Percentiles rank a stretch among this genome's conserved stretches.
These are phyloP conservation scores for Tauraco erythrolophus DNA, from an alignment of 2,113 vertebrate genomes.

Conservation along the genomic window DNA sequence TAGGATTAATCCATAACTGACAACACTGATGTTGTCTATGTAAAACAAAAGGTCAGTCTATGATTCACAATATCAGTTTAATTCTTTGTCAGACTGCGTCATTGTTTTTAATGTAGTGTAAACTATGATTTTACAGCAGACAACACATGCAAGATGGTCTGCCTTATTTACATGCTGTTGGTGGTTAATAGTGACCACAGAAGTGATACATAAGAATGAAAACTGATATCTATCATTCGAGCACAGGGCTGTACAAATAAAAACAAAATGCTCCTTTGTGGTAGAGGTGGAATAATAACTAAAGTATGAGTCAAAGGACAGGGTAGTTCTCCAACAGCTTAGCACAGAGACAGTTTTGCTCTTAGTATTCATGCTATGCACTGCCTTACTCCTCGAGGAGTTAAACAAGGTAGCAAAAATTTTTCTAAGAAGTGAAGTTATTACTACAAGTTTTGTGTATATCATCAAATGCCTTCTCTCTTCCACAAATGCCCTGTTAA, in stretches of 20 bases:
- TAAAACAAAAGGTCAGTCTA: background rate
- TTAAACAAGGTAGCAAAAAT: background rate
- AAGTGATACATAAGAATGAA: background rate
- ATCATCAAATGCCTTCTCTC: background rate
- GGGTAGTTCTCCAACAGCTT: background rate
- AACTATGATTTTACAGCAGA: background rate
- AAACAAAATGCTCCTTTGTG: background rate
- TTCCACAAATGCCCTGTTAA: background rate
- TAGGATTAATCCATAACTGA: background rate
- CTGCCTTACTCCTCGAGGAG: background rate
- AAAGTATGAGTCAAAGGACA: background rate
- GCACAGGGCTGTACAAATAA: background rate
- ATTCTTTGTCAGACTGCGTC: background rate
- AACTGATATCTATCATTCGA: background rate
- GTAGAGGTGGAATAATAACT: background rate
- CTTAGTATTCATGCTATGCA: accelerated
- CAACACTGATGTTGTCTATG: background rate
- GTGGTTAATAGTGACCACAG: background rate
- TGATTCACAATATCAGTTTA: background rate
- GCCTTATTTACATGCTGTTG: background rate
- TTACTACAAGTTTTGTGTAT: background rate
- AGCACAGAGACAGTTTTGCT: background rate
- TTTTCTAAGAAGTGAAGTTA: background rate
- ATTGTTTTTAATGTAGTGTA: background rate
- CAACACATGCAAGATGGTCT: background rate